phyloP scores from a whole-genome alignment of 2,797 vertebrate species.

The Smutsia gigantea region DNA sequence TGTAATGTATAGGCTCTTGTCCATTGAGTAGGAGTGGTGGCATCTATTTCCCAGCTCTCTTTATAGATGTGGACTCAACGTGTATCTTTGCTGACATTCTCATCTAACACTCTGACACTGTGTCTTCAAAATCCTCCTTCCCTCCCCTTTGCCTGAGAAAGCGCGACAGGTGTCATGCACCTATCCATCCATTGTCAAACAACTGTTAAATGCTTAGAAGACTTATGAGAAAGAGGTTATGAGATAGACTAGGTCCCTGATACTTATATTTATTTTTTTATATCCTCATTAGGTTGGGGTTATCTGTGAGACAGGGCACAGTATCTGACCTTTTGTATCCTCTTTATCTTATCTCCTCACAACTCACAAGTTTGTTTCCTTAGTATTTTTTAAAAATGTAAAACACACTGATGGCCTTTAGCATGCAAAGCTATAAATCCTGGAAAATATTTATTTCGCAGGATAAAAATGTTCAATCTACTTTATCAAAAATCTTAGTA shows the following conservation, averaged over 20 bases:
- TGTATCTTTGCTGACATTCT: neutral
- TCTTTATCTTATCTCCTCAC: neutral
- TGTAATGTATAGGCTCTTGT: neutral
- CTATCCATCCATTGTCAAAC: neutral
- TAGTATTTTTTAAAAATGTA: neutral
- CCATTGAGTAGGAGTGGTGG: neutral
- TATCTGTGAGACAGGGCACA: neutral
- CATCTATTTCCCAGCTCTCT: neutral
- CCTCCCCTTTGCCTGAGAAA: neutral
- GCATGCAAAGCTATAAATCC: neutral
- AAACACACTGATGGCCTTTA: neutral
- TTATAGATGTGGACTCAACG: neutral
- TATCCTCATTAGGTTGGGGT: neutral
- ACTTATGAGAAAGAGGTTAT: neutral
- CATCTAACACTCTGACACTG: neutral
- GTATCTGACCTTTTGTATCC: neutral
- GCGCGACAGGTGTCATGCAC: neutral
- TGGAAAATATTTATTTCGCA: neutral
- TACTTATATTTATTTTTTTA: neutral
- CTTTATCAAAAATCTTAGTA: neutral
- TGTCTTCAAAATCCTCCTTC: neutral
- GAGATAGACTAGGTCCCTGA: neutral
- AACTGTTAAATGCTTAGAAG: neutral
- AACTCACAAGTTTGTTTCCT: neutral
- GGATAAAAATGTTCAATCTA: neutral